Evolutionary conservation across 30 jellyfish, hydroid and myxozoan species (phyloP).

Genomic region (Aurelia sp.): DNA sequence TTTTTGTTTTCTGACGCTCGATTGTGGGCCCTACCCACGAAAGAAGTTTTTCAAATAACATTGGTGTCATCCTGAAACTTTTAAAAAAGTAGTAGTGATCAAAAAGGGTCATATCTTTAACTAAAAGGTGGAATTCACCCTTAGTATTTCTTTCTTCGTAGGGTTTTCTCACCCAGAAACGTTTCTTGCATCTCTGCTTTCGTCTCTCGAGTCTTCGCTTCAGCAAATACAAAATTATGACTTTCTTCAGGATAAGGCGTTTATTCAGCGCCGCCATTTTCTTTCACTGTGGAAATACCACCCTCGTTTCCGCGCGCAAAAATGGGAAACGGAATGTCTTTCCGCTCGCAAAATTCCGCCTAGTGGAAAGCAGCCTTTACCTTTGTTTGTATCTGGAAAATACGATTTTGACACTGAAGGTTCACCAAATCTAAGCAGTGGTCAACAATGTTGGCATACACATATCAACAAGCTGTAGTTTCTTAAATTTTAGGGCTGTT

Average conservation of each 20-base stretch:
- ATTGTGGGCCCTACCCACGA: constrained; percentile 11
- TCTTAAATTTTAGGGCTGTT: too few species aligned
- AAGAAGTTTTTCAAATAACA: constrained; percentile 29
- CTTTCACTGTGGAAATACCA: too few species aligned
- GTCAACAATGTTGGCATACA: too few species aligned
- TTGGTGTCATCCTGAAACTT: constrained; percentile 47
- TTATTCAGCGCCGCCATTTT: not conserved
- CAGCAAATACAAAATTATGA: not conserved
- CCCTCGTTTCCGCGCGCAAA: too few species aligned
- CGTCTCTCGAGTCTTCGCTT: constrained; percentile 5
- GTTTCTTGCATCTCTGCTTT: constrained; percentile 2
- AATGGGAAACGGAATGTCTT: too few species aligned
- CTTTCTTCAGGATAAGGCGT: not conserved
- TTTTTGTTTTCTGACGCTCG: constrained; percentile 6
- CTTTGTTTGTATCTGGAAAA: too few species aligned
- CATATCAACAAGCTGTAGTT: too few species aligned
- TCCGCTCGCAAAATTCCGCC: too few species aligned
- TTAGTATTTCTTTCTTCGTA: constrained; percentile 50
- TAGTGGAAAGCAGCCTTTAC: too few species aligned
- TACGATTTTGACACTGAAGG: too few species aligned
- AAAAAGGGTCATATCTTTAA: constrained; percentile 38
- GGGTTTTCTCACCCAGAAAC: constrained; percentile 51
- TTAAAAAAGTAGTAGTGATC: constrained; percentile 49
- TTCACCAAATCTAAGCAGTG: too few species aligned
- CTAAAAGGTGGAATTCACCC: constrained; percentile 35